Conservation (phyloP, 1,140 invertebrate species). For the Cydia pomonella region DNA sequence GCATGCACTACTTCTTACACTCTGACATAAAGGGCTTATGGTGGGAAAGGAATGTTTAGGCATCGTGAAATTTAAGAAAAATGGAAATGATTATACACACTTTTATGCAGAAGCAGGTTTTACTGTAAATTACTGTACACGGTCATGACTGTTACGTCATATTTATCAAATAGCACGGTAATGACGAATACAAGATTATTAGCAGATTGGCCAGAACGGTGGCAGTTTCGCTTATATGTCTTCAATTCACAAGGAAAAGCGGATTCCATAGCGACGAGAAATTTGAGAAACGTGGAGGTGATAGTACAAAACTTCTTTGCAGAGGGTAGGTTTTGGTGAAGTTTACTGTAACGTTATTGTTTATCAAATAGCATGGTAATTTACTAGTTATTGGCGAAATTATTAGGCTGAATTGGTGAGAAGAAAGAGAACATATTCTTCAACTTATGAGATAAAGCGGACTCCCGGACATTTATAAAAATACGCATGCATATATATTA, state of each 20-base stretch:
- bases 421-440: too few relatives aligned
- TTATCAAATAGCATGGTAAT: too few relatives aligned
- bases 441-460: too few relatives aligned
- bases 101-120: neutral
- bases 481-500: too few relatives aligned
- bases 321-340: neutral
- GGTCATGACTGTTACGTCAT: neutral
- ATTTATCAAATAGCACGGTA: too few relatives aligned
- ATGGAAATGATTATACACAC: neutral
- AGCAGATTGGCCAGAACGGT: too few relatives aligned
- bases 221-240: too few relatives aligned
- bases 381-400: too few relatives aligned
- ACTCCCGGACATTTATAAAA: too few relatives aligned
- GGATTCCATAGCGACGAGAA: neutral
- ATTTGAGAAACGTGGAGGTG: neutral
- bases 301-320: neutral
- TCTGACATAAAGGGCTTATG: neutral
- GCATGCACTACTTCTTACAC: neutral
- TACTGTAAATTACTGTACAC: neutral
- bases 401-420: too few relatives aligned
- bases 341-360: neutral
- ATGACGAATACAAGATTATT: too few relatives aligned
- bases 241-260: too few relatives aligned
- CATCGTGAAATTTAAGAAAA: neutral
- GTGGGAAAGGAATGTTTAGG: constrained; percentile 8